These are phyloP conservation scores for Anastrepha ludens DNA, from an alignment of 1,140 invertebrate species.

Conservation along the genomic window DNA sequence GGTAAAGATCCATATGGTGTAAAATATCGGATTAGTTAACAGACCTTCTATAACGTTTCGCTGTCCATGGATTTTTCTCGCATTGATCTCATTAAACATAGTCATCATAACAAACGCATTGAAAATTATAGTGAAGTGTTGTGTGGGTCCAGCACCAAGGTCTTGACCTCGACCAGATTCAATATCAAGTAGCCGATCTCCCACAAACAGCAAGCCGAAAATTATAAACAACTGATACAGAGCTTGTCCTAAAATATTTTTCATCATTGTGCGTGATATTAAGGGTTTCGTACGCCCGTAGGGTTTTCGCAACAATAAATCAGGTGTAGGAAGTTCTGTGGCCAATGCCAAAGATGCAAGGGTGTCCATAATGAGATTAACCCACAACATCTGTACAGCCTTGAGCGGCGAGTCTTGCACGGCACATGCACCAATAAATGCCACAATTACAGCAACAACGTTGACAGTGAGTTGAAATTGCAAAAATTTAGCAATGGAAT, in stretches of 20 bases:
- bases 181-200: constrained; percentile 93
- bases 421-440: constrained; percentile 98
- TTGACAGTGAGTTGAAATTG: constrained; percentile 99
- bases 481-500: constrained; percentile 99
- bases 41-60: constrained; percentile 98
- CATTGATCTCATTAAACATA: constrained; percentile 99
- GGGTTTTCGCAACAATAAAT: constrained; percentile 95
- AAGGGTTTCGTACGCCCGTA: constrained; percentile 99
- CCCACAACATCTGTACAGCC: constrained; percentile 99
- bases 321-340: constrained; percentile 96
- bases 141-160: constrained; percentile 86
- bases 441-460: constrained; percentile 97
- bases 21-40: constrained; percentile 98
- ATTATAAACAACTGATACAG: constrained; percentile 97
- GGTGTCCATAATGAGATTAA: constrained; percentile 99
- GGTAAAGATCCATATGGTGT: constrained; percentile 97
- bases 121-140: constrained; percentile 99
- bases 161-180: constrained; percentile 87
- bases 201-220: constrained; percentile 94
- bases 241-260: constrained; percentile 98
- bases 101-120: constrained; percentile 99
- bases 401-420: constrained; percentile 95
- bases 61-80: constrained; percentile 99
- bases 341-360: constrained; percentile 97
- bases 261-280: constrained; percentile 99